A percentile compares a stretch with the other conserved stretches of the same genome.
Conservation (phyloP, 2,888 invertebrate species). For the Cinara cedri region DNA sequence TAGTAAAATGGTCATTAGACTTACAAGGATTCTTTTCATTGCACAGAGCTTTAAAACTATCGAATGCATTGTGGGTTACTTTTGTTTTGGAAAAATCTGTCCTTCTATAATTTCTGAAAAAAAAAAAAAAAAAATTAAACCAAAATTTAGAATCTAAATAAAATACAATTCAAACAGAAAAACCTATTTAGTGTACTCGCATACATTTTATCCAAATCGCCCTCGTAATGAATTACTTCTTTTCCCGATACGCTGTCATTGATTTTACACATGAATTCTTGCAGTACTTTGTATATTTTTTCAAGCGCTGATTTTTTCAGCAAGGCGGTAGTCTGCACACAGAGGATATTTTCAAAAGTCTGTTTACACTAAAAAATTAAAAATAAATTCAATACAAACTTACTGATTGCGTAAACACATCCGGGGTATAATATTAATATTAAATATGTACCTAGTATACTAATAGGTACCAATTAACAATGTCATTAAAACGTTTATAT, state of each 20-base stretch:
- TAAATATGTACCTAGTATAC: too few species aligned
- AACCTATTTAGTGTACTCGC: neutral
- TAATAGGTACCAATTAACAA: neutral
- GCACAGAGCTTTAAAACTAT: slow-evolving; percentile 41
- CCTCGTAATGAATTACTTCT: slow-evolving; percentile 16
- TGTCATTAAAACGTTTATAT: neutral
- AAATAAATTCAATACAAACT: neutral
- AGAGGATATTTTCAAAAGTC: slow-evolving; percentile 38
- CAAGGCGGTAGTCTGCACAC: slow-evolving; percentile 26
- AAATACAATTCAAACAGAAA: neutral
- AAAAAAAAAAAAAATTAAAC: neutral
- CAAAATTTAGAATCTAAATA: too few species aligned
- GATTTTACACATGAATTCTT: slow-evolving; percentile 44
- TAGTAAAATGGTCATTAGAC: neutral
- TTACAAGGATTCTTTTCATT: slow-evolving; percentile 33
- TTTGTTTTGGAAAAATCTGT: neutral
- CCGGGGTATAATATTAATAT: too few species aligned
- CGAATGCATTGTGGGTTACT: slow-evolving; percentile 28
- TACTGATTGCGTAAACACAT: too few species aligned
- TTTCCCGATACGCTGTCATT: neutral
- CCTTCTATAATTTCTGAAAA: neutral
- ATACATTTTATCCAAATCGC: slow-evolving; percentile 3
- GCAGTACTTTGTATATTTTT: slow-evolving; percentile 31
- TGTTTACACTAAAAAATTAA: slow-evolving; percentile 39
- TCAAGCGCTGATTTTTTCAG: slow-evolving; percentile 44